phyloP scores from a whole-genome alignment of 2,888 invertebrate genomes.

The Patella caerulea region DNA sequence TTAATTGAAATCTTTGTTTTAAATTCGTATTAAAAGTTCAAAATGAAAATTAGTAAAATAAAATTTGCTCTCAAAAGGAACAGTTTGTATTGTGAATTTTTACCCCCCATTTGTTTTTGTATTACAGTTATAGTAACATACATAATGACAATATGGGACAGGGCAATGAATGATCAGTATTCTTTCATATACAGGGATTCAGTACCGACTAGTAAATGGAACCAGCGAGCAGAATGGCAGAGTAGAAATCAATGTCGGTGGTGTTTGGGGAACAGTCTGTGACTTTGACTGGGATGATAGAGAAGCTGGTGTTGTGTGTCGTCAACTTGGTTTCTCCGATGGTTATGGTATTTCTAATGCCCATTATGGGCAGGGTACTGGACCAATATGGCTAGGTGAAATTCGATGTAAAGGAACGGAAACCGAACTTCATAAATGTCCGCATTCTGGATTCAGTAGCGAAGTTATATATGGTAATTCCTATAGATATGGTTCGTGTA shows the following conservation, averaged over 20 bases:
- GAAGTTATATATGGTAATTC: conserved; percentile 36
- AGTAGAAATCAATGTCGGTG: conserved; percentile 80
- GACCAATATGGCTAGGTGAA: conserved; percentile 66
- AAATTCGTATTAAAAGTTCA: too few relatives aligned
- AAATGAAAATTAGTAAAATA: too few relatives aligned
- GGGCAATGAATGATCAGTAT: too few relatives aligned
- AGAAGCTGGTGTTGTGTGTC: conserved; percentile 77
- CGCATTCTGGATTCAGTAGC: conserved; percentile 56
- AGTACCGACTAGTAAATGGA: conserved; percentile 50
- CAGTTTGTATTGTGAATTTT: too few relatives aligned
- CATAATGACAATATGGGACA: too few relatives aligned
- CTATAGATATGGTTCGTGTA: conserved; percentile 45
- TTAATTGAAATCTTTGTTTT: too few relatives aligned
- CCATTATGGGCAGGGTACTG: conserved; percentile 51
- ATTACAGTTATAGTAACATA: too few relatives aligned
- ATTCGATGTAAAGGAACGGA: conserved; percentile 58
- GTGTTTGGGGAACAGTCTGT: conserved; percentile 82
- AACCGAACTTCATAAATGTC: conserved; percentile 51
- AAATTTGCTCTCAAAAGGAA: too few relatives aligned
- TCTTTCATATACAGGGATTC: conserved; percentile 43
- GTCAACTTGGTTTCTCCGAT: conserved; percentile 51
- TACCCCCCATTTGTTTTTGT: too few relatives aligned
- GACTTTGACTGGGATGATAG: conserved; percentile 81
- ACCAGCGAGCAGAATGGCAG: conserved; percentile 46
- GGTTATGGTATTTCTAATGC: conserved; percentile 49